Percentiles rank a stretch among this genome's conserved stretches.
Conservation (phyloP, 2,888 invertebrate genomes). For the Troides helena region DNA sequence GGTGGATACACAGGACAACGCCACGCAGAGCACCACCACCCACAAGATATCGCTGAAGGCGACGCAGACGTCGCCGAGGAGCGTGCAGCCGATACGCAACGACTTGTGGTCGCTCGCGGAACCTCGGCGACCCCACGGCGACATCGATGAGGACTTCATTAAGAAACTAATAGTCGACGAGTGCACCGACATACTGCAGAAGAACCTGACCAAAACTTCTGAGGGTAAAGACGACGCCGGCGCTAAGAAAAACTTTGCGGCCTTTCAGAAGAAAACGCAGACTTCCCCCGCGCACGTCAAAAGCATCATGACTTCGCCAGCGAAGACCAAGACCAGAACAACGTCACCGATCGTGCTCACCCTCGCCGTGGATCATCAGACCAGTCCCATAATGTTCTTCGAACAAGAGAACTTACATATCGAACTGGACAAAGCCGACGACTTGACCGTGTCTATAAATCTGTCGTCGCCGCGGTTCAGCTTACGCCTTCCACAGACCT, state of each 20-base stretch:
- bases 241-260: constrained; percentile 46
- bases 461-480: constrained; percentile 70
- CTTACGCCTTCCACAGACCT: constrained; percentile 62
- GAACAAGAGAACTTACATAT: constrained; percentile 43
- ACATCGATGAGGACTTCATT: constrained; percentile 70
- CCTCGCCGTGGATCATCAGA: constrained; percentile 56
- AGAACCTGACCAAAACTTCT: constrained; percentile 62
- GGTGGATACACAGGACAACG: constrained; percentile 66
- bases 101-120: constrained; percentile 64
- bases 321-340: constrained; percentile 64
- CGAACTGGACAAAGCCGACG: constrained; percentile 46
- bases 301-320: constrained; percentile 73
- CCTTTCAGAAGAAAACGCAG: constrained; percentile 68
- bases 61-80: constrained; percentile 70
- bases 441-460: constrained; percentile 63
- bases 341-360: constrained; percentile 63
- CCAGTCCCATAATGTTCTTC: constrained; percentile 56
- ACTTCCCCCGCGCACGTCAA: constrained; percentile 71
- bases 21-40: constrained; percentile 62
- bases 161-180: constrained; percentile 69
- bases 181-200: constrained; percentile 65
- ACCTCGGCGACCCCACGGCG: constrained; percentile 54
- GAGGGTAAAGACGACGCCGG: constrained; percentile 51
- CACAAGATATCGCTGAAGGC: constrained; percentile 64
- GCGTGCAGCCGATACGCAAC: constrained; percentile 63